Evolutionary conservation across 2,888 invertebrate species (phyloP).

Genomic region (Dryadula phaetusa): DNA sequence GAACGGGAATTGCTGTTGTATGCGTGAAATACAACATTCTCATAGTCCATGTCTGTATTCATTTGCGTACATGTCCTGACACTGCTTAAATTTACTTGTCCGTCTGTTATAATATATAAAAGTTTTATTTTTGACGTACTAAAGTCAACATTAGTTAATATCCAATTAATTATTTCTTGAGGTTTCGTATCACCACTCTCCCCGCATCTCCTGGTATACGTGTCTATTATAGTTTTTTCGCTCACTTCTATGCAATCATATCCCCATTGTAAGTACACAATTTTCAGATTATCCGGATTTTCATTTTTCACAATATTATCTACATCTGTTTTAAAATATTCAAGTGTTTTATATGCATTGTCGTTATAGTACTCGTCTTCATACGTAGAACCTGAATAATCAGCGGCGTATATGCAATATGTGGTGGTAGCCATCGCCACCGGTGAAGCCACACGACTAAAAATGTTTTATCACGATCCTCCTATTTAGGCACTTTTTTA

Average conservation of each 20-base stretch:
- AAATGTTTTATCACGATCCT: background rate
- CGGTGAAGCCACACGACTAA: background rate
- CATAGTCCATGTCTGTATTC: constrained; percentile 52
- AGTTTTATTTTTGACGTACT: constrained; percentile 49
- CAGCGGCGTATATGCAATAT: constrained; percentile 22
- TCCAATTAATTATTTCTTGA: constrained; percentile 42
- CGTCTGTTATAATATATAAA: constrained; percentile 55
- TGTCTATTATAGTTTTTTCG: constrained; percentile 43
- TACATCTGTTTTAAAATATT: constrained; percentile 20
- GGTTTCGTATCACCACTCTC: constrained; percentile 42
- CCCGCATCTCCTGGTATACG: constrained; percentile 28
- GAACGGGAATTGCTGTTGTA: constrained; percentile 35
- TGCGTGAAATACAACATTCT: constrained; percentile 53
- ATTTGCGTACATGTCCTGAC: constrained; percentile 43
- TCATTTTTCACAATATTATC: background rate
- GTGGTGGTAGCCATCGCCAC: constrained; percentile 5
- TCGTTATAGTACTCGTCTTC: background rate
- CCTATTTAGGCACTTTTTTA: background rate
- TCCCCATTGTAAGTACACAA: constrained; percentile 55
- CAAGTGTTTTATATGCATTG: background rate
- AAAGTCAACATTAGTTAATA: constrained; percentile 26
- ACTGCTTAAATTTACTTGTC: constrained; percentile 39
- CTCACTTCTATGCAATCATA: constrained; percentile 48
- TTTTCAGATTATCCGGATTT: constrained; percentile 28
- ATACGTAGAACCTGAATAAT: constrained; percentile 8